Conservation (phyloP, 2,888 invertebrate genomes). For the Pelosia muscerda region DNA sequence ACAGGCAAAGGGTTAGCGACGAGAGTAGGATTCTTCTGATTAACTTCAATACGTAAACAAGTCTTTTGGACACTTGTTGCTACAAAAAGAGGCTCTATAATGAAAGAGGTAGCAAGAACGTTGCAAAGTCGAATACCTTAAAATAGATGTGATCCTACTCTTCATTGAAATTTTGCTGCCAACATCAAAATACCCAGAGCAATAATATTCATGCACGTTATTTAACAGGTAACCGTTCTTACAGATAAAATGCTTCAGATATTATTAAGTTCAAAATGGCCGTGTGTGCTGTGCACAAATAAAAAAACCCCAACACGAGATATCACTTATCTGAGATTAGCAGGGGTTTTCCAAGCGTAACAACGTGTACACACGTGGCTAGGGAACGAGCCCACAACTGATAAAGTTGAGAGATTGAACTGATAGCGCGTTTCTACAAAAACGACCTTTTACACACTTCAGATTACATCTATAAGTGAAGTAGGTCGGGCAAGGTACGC, state of each 20-base stretch:
- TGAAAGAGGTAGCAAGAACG: too few relatives aligned
- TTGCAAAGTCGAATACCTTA: too few relatives aligned
- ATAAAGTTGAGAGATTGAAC: neutral
- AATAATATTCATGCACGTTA: neutral
- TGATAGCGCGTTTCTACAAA: neutral
- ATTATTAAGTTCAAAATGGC: neutral
- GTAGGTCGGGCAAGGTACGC: slow-evolving; percentile 1
- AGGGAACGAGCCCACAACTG: slow-evolving; percentile 6
- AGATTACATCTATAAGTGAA: neutral
- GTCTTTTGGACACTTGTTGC: too few relatives aligned
- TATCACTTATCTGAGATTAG: slow-evolving; percentile 68
- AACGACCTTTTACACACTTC: slow-evolving; percentile 5
- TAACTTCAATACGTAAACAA: too few relatives aligned
- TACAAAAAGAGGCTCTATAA: too few relatives aligned
- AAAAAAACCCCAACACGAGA: slow-evolving; percentile 60
- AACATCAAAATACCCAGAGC: too few relatives aligned
- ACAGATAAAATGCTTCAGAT: neutral
- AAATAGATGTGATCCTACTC: too few relatives aligned
- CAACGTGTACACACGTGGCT: slow-evolving; percentile 22
- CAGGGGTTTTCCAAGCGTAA: slow-evolving; percentile 48
- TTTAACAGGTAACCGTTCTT: neutral
- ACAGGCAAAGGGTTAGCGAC: neutral
- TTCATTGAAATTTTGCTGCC: neutral
- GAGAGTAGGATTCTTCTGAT: neutral
- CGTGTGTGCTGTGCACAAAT: slow-evolving; percentile 26